Evolutionary conservation across 2,797 vertebrate species (phyloP).

Genomic region (Pelodytes ibericus): DNA sequence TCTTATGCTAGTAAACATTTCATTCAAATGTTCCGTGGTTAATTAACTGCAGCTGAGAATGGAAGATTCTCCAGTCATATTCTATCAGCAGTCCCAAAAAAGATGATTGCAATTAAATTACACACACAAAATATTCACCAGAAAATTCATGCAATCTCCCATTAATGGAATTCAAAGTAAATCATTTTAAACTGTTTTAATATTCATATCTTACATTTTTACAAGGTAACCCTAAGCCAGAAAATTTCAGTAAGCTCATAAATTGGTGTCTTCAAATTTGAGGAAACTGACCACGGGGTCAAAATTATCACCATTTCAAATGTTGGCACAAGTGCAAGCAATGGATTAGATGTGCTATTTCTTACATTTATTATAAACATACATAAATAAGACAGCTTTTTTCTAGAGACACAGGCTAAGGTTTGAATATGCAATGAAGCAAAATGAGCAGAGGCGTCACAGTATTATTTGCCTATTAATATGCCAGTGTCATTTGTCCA

Average conservation of each 20-base stretch:
- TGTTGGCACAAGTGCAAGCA: neutral
- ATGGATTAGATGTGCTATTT: constrained; percentile 32
- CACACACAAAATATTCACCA: neutral
- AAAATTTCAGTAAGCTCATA: neutral
- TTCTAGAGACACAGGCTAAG: neutral
- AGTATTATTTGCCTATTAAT: too few species aligned
- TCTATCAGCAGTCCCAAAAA: neutral
- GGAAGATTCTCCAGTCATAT: constrained; percentile 3
- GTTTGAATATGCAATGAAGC: too few species aligned
- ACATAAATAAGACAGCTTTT: neutral
- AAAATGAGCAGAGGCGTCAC: too few species aligned
- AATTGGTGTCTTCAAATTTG: neutral
- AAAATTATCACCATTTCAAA: neutral
- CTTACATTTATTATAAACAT: constrained; percentile 10
- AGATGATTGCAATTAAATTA: neutral
- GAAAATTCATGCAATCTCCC: neutral
- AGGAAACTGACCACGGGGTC: neutral
- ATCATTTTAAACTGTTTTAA: neutral
- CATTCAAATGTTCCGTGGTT: constrained; percentile 9
- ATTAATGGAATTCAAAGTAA: neutral
- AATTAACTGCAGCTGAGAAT: constrained; percentile 22
- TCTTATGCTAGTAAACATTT: neutral
- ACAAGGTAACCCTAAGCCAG: neutral
- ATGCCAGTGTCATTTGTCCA: too few species aligned
- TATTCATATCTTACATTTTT: neutral